phyloP scores from a whole-genome alignment of 2,797 vertebrate genomes.

The Podarcis siculus region DNA sequence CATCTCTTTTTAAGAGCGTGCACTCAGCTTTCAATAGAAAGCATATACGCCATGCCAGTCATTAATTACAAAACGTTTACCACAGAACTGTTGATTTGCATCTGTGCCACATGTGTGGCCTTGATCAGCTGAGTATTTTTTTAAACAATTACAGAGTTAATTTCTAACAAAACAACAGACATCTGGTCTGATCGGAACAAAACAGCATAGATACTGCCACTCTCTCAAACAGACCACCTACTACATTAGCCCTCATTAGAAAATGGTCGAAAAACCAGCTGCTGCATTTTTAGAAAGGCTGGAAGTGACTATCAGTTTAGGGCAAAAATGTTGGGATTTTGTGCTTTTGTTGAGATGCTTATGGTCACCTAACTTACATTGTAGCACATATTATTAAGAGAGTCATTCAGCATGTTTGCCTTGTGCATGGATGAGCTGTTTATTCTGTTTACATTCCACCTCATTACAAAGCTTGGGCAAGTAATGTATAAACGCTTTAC shows the following conservation, averaged over 20 bases:
- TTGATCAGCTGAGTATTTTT: conserved; percentile 39
- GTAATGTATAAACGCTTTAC: neutral
- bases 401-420: neutral
- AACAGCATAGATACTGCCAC: conserved; percentile 34
- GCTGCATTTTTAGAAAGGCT: neutral
- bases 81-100: conserved; percentile 47
- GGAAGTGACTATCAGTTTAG: fast-evolving
- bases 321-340: neutral
- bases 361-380: conserved; percentile 21
- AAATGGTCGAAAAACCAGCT: conserved; percentile 24
- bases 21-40: neutral
- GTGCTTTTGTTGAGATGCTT: neutral
- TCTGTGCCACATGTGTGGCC: conserved; percentile 62
- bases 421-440: neutral
- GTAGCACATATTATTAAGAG: neutral
- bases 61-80: conserved; percentile 59
- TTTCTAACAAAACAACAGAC: conserved; percentile 63
- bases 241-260: neutral
- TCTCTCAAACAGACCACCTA: conserved; percentile 36
- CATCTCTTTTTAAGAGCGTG: conserved; percentile 30
- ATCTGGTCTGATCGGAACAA: conserved; percentile 57
- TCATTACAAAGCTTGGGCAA: neutral
- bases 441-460: neutral
- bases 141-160: conserved; percentile 63
- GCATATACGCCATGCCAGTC: conserved; percentile 31